phyloP scores from a whole-genome alignment of 2,888 invertebrate species.

The Macaria liturata region DNA sequence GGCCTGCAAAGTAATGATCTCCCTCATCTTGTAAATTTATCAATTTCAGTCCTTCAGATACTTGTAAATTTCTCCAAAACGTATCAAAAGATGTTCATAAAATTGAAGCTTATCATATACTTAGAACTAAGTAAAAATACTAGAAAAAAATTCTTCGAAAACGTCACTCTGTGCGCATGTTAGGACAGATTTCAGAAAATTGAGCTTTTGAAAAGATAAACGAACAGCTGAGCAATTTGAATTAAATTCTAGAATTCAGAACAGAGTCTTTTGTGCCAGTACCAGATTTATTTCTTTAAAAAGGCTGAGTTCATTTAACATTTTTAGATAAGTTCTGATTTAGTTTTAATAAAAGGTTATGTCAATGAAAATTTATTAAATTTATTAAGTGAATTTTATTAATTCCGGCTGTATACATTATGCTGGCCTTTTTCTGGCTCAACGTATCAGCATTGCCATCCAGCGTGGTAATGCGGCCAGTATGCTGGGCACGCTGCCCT shows the following conservation, averaged over 20 bases:
- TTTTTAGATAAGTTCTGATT: too few relatives aligned
- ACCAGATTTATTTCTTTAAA: neutral
- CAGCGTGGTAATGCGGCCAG: too few relatives aligned
- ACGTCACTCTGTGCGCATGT: constrained; percentile 66
- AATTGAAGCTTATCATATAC: constrained; percentile 74
- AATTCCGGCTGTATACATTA: too few relatives aligned
- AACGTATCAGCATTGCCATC: too few relatives aligned
- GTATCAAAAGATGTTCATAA: constrained; percentile 50
- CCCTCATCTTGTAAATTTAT: constrained; percentile 86
- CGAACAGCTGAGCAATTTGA: constrained; percentile 40
- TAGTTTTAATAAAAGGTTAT: too few relatives aligned
- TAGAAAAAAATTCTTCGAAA: constrained; percentile 49
- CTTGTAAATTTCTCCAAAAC: constrained; percentile 66
- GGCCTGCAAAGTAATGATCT: constrained; percentile 90
- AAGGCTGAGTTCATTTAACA: too few relatives aligned
- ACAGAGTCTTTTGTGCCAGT: constrained; percentile 19
- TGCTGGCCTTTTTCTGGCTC: too few relatives aligned
- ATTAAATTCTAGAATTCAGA: constrained; percentile 50
- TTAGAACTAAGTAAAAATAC: constrained; percentile 71
- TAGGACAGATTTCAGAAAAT: constrained; percentile 65
- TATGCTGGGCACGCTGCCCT: too few relatives aligned
- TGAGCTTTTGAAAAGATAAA: constrained; percentile 32
- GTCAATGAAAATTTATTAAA: too few relatives aligned
- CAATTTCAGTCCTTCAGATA: constrained; percentile 40
- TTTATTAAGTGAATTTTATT: too few relatives aligned